Base-by-base conservation (phyloP, 2,797 vertebrate species). In the Molossus alvarezi region DNA sequence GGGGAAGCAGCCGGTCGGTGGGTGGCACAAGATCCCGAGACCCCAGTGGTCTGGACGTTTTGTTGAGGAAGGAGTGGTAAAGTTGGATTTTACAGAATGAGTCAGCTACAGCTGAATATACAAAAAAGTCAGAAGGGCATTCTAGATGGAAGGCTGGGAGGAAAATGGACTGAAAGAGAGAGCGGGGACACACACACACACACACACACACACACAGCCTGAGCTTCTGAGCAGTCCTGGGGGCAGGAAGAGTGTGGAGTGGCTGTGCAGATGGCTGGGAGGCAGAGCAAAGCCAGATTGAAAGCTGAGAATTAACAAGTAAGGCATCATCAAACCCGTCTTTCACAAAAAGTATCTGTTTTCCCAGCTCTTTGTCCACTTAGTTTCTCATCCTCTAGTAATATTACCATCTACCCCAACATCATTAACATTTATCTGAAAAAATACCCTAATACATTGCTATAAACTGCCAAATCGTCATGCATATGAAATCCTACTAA, bases 1-100 rank as follows among this genome's bases (percentile, higher is more conserved):
- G 20, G 6, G 9, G 1, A 2, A 76, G 0, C 6, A 69, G 6
- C n/a, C 13, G 3, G 11, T 1, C 25, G 10, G 0, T 62, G 0
- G 14, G 9, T 7, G 27, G 65, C 12, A 83, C 4, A 82, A 25
- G 84, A 75, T 86, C 6, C 53, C 6, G 4, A 51, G 41, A 25
- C 2, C 60, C 7, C 27, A 51, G 9, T 0, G 65, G 9, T 64
- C 17, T 81, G 27, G 57, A 58, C 41, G 6, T 84, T 76, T 83
- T 48, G 53, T 6, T 69, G 27, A 71, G 65, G 25, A 71, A 77
- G 20, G 21, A 67, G 10, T 64, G 4, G 12, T 86, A 15, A 86
- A 37, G 1, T 62, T 71, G 64, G 60, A 64, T 13, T 2, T 82
- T 79, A 57, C 3, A n/a, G 79, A 37, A 62, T 45, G 2, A 9